These are phyloP conservation scores for Onychorhynchus coronatus DNA, from an alignment of 2,113 vertebrate species.

Conservation along the genomic window DNA sequence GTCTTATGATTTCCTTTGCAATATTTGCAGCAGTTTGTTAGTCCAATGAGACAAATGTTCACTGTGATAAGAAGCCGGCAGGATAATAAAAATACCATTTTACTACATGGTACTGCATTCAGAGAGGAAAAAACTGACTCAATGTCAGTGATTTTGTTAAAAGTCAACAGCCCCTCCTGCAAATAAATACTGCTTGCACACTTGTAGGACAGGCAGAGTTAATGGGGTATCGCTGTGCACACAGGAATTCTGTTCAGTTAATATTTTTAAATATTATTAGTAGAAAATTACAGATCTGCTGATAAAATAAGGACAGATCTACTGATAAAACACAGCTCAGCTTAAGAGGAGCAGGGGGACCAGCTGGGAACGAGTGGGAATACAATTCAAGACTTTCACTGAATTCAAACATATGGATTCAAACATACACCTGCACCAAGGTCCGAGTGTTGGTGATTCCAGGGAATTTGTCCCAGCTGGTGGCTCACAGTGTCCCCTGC, in stretches of 20 bases:
- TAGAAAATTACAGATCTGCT: background rate
- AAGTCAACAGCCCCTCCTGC: background rate
- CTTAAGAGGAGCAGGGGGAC: background rate
- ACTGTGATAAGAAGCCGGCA: background rate
- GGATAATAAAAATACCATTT: background rate
- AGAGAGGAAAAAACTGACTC: background rate
- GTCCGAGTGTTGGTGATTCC: accelerated
- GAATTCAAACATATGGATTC: background rate
- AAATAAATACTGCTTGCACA: background rate
- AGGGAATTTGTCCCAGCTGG: background rate
- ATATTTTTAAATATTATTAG: background rate
- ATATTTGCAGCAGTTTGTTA: background rate
- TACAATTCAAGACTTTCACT: background rate
- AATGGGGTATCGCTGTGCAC: background rate
- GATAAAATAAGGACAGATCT: background rate
- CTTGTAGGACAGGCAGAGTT: background rate
- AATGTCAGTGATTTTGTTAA: background rate
- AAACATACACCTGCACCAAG: background rate
- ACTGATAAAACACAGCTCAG: background rate
- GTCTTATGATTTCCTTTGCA: background rate
- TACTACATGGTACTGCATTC: background rate
- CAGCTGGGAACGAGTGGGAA: background rate
- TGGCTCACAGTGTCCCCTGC: background rate
- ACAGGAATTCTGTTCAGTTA: background rate
- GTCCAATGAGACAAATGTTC: background rate